phyloP scores from a whole-genome alignment of 2,888 invertebrate species.

The Macropis europaea region DNA sequence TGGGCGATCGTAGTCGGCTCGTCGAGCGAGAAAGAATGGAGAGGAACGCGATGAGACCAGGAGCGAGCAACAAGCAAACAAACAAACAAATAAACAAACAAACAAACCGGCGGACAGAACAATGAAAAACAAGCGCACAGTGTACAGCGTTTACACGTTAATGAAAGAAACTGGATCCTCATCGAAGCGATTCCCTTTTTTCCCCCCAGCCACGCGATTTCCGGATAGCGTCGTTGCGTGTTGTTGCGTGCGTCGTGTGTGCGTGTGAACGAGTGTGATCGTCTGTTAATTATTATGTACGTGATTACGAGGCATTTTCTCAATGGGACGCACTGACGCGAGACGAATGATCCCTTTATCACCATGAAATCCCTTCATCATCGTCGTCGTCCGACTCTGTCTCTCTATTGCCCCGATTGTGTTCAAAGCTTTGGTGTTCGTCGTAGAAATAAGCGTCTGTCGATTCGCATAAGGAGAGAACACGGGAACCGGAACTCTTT shows the following conservation, averaged over 20 bases:
- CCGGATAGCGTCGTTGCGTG: background rate
- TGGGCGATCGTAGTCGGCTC: too few species aligned
- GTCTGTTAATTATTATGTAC: constrained; percentile 31
- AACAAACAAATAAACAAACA: too few species aligned
- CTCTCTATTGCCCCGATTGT: constrained; percentile 70
- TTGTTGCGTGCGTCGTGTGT: constrained; percentile 19
- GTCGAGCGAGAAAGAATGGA: too few species aligned
- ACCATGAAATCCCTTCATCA: constrained; percentile 1
- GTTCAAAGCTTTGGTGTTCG: constrained; percentile 73
- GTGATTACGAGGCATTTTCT: constrained; percentile 47
- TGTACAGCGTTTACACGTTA: too few species aligned
- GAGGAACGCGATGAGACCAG: too few species aligned
- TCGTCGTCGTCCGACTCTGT: constrained; percentile 47
- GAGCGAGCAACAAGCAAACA: too few species aligned
- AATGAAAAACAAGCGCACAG: too few species aligned
- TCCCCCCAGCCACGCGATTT: background rate
- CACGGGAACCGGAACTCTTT: too few species aligned
- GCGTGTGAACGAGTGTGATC: constrained; percentile 43
- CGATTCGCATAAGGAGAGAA: constrained; percentile 35
- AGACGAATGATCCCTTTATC: constrained; percentile 18
- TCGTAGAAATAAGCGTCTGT: constrained; percentile 55
- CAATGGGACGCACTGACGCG: constrained; percentile 25
- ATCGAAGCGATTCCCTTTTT: background rate
- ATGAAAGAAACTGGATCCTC: too few species aligned
- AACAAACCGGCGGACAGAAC: too few species aligned